Evolutionary conservation across 1,140 invertebrate genomes (phyloP), one percentile per base, ranked within the genome.

Genomic region (Achroia grisella): DNA sequence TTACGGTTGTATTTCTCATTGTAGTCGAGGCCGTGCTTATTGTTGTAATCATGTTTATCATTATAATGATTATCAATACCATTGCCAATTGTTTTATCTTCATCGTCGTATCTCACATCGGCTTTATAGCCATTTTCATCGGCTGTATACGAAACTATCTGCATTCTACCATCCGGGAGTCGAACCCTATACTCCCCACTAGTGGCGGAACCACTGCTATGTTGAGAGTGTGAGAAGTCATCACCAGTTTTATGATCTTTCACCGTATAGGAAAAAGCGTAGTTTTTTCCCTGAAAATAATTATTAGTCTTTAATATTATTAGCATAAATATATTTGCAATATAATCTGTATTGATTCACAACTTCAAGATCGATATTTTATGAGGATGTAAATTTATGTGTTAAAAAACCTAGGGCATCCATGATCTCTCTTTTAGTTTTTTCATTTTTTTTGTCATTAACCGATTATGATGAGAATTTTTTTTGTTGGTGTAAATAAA

Each of bases 101-200:
- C 66, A 12, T 83, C 75, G 39, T 87, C 83, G 45, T 88, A 89
- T 64, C 85, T 71, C 0, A 89, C 87, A 30, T 89, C 82, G 1
- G 88, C 87, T 47, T 87, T 86, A 52, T 89, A 89, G 1, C 88
- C 88, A 28, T 78, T 83, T 55, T 88, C 86, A 36, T 89, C 88
- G 3, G 88, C 88, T 6, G 86, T 88, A 57, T 89, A 89, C 0
- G 86, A 87, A 0, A 88, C 87, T 8, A 90, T 88, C 62, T 90
- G 89, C n/a, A 89, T 90, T 29, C 93, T 86, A 10, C 93, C 92
- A 66, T 94, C 92, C 0, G 93, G 92, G 46, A 94, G 85, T 52
- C 89, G 88, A 15, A 94, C 92, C 46, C 90, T 83, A 79, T 94
- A 94, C 63, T 93, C 91, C 12, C 93, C 93, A 42, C 86, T 86